These are phyloP conservation scores for Atopsyche davidsoni DNA, from an alignment of 1,140 invertebrate species.

Conservation along the genomic window DNA sequence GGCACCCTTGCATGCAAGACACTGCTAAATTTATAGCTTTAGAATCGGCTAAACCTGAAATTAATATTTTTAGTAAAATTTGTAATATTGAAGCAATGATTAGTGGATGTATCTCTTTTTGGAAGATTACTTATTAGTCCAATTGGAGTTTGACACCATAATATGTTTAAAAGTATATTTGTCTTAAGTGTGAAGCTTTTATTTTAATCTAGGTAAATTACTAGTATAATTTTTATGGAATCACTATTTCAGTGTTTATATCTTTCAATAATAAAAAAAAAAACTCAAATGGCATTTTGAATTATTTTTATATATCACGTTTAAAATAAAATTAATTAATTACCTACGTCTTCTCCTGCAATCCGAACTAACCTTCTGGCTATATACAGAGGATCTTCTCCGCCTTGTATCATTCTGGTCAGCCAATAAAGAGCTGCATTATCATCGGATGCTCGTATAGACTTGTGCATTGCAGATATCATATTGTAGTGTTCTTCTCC, in stretches of 20 bases:
- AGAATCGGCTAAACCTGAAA: slow-evolving; percentile 50
- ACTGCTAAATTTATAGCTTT: slow-evolving; percentile 57
- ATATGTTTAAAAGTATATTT: too few relatives aligned
- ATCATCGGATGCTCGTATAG: slow-evolving; percentile 74
- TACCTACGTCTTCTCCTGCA: slow-evolving; percentile 67
- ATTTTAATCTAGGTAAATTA: too few relatives aligned
- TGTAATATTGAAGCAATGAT: not conserved
- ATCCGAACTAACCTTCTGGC: slow-evolving; percentile 68
- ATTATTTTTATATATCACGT: slow-evolving; percentile 1
- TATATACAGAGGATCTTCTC: slow-evolving; percentile 79
- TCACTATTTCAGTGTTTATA: too few relatives aligned
- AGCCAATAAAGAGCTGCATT: slow-evolving; percentile 82
- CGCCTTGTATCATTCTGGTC: slow-evolving; percentile 71
- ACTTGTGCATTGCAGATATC: slow-evolving; percentile 79
- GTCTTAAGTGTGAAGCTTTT: too few relatives aligned
- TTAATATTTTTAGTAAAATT: not conserved
- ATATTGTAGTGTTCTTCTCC: slow-evolving; percentile 82
- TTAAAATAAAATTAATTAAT: not conserved
- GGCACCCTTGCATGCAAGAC: slow-evolving; percentile 69
- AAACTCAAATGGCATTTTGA: too few relatives aligned
- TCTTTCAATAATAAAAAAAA: too few relatives aligned
- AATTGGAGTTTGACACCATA: too few relatives aligned
- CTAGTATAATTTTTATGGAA: too few relatives aligned
- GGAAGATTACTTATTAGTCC: too few relatives aligned
- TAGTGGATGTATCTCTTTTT: too few relatives aligned